A percentile compares a stretch with the other conserved stretches of the same genome.
These are phyloP conservation scores for Micrasema longulum DNA, from an alignment of 1,140 invertebrate species.

Conservation along the genomic window DNA sequence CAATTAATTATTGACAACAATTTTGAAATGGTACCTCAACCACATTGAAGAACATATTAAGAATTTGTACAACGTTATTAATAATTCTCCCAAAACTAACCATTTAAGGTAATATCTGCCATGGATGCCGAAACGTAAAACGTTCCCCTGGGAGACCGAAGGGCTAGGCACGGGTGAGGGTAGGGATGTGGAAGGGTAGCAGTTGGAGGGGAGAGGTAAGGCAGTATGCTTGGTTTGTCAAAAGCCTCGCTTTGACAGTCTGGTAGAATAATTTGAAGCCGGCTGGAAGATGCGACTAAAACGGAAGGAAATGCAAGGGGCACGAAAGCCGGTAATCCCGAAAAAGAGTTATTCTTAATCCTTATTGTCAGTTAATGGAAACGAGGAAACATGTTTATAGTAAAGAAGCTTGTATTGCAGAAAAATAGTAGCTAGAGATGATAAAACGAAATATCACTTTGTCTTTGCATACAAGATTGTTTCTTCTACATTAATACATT, in stretches of 20 bases:
- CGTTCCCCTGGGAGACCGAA: constrained; percentile 6
- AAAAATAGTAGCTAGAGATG: no score
- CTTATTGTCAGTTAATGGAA: no score
- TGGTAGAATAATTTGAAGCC: constrained; percentile 38
- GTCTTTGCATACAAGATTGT: no score
- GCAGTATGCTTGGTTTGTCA: constrained; percentile 51
- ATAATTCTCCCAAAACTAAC: no score
- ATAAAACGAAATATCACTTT: no score
- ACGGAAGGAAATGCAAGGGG: constrained; percentile 20
- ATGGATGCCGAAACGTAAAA: constrained; percentile 27
- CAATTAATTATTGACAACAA: no score
- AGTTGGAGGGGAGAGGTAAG: constrained; percentile 10
- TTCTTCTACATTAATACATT: no score
- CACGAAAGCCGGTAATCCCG: not conserved
- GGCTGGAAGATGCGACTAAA: constrained; percentile 34
- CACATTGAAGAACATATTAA: no score
- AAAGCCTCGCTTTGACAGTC: constrained; percentile 50
- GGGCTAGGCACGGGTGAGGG: not conserved
- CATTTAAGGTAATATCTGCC: constrained; percentile 10
- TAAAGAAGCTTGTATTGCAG: no score
- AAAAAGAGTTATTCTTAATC: constrained; percentile 5
- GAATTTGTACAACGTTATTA: no score
- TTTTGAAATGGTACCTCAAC: no score
- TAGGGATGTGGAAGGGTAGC: not conserved
- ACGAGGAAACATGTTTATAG: no score